Evolutionary conservation across 2,888 invertebrate genomes (phyloP).

Genomic region (Tanytarsus gracilentus): DNA sequence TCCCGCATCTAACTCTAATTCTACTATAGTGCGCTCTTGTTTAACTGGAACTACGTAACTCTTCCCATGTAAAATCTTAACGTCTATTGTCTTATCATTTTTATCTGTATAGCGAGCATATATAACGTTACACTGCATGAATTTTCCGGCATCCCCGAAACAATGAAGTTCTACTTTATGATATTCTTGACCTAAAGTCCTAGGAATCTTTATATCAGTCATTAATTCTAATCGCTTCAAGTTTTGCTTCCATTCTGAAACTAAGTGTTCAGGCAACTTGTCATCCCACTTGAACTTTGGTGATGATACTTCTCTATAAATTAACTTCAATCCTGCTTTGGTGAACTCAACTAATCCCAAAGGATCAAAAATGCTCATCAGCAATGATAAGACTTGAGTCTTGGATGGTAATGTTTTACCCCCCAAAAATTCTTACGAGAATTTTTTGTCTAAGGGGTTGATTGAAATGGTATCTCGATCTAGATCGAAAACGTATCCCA

Average conservation of each 20-base stretch:
- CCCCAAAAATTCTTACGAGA: background rate
- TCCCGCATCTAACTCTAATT: background rate
- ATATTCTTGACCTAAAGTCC: background rate
- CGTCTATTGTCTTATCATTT: background rate
- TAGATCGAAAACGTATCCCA: background rate
- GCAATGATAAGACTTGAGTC: background rate
- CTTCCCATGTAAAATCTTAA: background rate
- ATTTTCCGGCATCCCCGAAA: background rate
- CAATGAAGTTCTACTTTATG: background rate
- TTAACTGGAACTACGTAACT: background rate
- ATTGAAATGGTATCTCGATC: background rate
- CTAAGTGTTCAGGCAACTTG: background rate
- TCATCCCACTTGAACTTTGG: background rate
- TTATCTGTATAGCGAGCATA: background rate
- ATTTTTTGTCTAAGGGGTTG: background rate
- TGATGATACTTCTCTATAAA: background rate
- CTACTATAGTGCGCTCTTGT: background rate
- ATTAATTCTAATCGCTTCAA: background rate
- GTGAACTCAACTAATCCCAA: background rate
- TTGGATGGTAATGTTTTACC: background rate
- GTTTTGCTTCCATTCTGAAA: background rate
- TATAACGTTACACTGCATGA: background rate
- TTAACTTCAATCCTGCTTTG: background rate
- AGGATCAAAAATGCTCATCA: background rate
- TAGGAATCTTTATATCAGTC: background rate